These are phyloP conservation scores for Pluvianellus socialis DNA, from an alignment of 2,113 vertebrate species.

Conservation along the genomic window DNA sequence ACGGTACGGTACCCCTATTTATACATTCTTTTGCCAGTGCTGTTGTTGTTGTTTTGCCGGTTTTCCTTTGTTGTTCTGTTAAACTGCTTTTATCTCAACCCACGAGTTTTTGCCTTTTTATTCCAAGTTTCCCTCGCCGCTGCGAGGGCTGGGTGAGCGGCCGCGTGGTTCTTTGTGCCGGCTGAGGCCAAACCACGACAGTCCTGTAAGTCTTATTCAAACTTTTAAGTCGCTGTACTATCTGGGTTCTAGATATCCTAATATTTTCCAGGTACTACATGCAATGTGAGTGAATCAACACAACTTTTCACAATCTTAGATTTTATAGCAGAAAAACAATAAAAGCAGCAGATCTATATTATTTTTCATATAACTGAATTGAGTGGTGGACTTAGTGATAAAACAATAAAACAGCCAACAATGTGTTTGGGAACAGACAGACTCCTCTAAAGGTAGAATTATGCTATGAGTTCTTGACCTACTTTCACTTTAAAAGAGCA, in stretches of 20 bases:
- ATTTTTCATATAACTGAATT: not conserved
- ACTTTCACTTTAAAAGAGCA: not conserved
- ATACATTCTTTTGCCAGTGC: too few species aligned
- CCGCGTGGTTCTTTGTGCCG: too few species aligned
- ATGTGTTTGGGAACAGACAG: not conserved
- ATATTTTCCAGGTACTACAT: not conserved
- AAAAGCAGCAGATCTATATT: not conserved
- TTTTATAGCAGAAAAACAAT: not conserved
- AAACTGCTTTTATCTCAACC: too few species aligned
- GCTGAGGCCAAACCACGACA: too few species aligned
- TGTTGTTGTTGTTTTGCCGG: too few species aligned
- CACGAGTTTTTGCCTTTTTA: too few species aligned
- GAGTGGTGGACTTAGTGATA: not conserved
- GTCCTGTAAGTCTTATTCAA: not conserved
- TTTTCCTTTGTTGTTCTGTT: too few species aligned
- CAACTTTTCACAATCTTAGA: not conserved
- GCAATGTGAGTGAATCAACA: not conserved
- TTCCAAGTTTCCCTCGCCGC: too few species aligned
- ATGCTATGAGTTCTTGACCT: not conserved
- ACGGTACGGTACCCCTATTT: too few species aligned
- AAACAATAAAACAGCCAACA: not conserved
- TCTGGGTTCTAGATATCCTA: not conserved
- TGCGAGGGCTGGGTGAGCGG: too few species aligned
- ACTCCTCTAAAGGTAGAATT: not conserved
- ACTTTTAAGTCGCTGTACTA: not conserved